A percentile compares a stretch with the other conserved stretches of the same genome.
Conservation (phyloP, 2,113 vertebrate genomes). For the Phalacrocorax carbo region DNA sequence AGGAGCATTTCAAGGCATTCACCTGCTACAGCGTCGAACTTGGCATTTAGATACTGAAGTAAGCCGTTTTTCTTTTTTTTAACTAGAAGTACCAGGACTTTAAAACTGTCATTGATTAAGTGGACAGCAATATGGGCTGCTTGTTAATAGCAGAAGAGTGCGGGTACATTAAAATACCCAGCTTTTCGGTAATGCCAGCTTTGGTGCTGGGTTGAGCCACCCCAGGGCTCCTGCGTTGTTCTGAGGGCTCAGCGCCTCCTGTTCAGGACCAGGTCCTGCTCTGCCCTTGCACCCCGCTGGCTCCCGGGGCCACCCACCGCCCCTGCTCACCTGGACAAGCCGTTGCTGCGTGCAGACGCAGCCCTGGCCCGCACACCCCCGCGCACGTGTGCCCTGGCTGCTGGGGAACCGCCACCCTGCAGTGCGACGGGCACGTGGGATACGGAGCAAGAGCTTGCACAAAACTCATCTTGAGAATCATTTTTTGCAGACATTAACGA, state of each 20-base stretch:
- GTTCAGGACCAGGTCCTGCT: neutral
- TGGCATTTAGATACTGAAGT: neutral
- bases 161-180: neutral
- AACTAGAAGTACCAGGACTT: neutral
- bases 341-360: fast-evolving
- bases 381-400: fast-evolving
- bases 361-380: neutral
- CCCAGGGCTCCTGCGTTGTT: neutral
- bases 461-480: no score
- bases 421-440: fast-evolving
- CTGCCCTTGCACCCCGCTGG: neutral
- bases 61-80: neutral
- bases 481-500: fast-evolving
- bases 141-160: neutral
- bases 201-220: neutral
- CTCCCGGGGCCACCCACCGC: neutral
- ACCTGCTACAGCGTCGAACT: neutral
- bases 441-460: neutral
- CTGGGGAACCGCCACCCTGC: neutral
- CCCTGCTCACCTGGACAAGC: no score
- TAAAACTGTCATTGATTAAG: neutral
- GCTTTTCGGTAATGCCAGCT: neutral
- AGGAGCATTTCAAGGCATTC: neutral
- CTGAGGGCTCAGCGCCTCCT: neutral
- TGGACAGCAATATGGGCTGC: neutral